Conservation (phyloP, 2,888 invertebrate genomes). For the Drosophila tanythrix region DNA sequence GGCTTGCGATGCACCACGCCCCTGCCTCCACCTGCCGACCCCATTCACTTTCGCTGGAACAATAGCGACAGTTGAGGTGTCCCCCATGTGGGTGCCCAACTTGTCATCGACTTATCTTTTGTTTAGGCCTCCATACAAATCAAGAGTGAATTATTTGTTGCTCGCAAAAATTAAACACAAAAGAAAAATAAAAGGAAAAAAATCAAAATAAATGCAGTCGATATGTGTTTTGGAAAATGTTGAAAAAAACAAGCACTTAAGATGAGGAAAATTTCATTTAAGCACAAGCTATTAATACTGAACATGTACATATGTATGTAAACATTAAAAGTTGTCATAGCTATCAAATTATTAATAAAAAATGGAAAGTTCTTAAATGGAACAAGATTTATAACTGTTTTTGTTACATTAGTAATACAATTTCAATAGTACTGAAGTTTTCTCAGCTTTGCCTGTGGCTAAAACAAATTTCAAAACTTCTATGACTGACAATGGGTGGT, state of each 20-base stretch:
- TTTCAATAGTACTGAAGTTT: not conserved
- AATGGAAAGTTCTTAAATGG: not conserved
- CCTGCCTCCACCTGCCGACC: not conserved
- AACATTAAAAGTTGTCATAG: not conserved
- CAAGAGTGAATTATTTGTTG: conserved; percentile 33
- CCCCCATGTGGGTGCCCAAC: conserved; percentile 5
- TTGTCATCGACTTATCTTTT: conserved; percentile 33
- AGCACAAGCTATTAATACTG: not conserved
- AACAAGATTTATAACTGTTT: not conserved
- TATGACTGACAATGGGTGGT: not conserved
- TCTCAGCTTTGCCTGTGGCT: not conserved
- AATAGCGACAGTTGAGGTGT: not conserved
- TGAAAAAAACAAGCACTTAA: not conserved
- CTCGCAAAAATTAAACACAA: conserved; percentile 1
- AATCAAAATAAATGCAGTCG: no score
- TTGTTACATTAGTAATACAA: not conserved
- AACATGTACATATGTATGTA: not conserved
- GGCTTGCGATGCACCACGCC: not conserved
- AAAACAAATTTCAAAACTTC: not conserved
- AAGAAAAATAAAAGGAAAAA: not conserved
- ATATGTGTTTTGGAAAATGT: no score
- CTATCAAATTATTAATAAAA: not conserved
- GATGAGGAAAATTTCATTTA: not conserved
- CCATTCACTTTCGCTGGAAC: not conserved
- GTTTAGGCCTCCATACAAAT: conserved; percentile 29